These are phyloP conservation scores for Paratilapia polleni DNA, from an alignment of 2,113 vertebrate genomes.

Conservation along the genomic window DNA sequence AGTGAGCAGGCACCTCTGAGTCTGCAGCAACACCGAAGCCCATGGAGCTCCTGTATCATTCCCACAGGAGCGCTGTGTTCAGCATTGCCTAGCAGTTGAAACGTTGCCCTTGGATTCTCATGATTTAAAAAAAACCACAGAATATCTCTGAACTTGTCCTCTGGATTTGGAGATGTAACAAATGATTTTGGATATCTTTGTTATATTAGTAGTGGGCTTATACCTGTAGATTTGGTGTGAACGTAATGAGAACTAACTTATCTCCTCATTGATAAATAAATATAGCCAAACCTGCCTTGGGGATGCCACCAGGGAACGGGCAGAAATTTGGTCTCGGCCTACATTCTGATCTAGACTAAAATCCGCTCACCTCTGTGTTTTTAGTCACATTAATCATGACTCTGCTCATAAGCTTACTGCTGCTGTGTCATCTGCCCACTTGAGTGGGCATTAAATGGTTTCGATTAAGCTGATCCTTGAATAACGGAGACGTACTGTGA, in stretches of 20 bases:
- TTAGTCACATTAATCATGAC: constrained; percentile 12
- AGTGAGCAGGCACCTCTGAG: constrained; percentile 57
- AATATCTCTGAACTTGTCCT: background rate
- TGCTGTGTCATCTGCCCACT: constrained; percentile 18
- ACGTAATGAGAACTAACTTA: background rate
- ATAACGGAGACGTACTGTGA: constrained; percentile 30
- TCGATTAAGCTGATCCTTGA: constrained; percentile 20
- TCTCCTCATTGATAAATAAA: background rate
- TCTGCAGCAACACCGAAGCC: constrained; percentile 55
- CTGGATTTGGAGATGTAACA: background rate
- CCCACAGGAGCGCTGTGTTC: constrained; percentile 53
- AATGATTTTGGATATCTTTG: background rate
- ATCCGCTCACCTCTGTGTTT: constrained; percentile 19
- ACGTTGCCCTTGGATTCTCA: constrained; percentile 37
- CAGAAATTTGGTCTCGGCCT: background rate
- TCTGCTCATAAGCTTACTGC: background rate
- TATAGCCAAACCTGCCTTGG: background rate
- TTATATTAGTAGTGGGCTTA: background rate
- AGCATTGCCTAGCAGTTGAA: constrained; percentile 56
- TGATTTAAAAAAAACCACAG: constrained; percentile 13
- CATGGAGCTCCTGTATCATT: constrained; percentile 58
- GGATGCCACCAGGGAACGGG: background rate
- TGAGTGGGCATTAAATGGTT: constrained; percentile 14
- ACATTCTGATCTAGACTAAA: constrained; percentile 23
- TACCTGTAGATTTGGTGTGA: background rate